Conservation (phyloP, 2,888 invertebrate genomes). For the Cantharis flavilabris region DNA sequence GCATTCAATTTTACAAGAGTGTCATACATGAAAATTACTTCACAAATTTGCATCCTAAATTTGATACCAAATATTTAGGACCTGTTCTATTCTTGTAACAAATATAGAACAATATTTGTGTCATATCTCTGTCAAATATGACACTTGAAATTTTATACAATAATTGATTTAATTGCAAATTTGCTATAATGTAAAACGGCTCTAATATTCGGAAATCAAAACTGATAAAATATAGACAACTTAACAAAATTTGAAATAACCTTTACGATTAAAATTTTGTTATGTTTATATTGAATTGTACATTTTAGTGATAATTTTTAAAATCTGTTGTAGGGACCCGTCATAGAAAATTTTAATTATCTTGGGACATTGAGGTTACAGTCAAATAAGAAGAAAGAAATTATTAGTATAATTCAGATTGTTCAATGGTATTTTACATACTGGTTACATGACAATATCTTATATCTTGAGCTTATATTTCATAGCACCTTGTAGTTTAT, state of each 20-base stretch:
- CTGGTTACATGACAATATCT: conserved; percentile 53
- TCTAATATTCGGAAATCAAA: neutral
- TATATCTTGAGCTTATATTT: conserved; percentile 45
- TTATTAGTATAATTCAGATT: conserved; percentile 23
- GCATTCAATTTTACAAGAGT: too few relatives aligned
- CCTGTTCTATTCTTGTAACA: too few relatives aligned
- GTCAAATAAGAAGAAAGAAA: conserved; percentile 3
- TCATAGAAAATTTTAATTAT: conserved; percentile 37
- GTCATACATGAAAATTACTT: too few relatives aligned
- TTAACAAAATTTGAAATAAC: neutral
- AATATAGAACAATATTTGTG: too few relatives aligned
- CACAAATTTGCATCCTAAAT: too few relatives aligned
- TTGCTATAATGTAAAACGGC: too few relatives aligned
- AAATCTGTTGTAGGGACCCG: conserved; percentile 43
- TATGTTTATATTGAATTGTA: neutral
- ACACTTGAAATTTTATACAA: too few relatives aligned
- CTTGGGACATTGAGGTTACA: conserved; percentile 23
- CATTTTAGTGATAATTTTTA: neutral
- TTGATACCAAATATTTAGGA: too few relatives aligned
- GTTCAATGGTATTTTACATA: conserved; percentile 36
- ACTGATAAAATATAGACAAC: neutral
- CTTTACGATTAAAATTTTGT: neutral
- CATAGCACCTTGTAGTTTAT: conserved; percentile 33
- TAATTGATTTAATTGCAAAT: too few relatives aligned
- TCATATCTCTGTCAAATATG: too few relatives aligned